Percentiles rank a stretch among this genome's conserved stretches.
Evolutionary conservation across 2,888 invertebrate species (phyloP).

Genomic region (Hypolimnas misippus): DNA sequence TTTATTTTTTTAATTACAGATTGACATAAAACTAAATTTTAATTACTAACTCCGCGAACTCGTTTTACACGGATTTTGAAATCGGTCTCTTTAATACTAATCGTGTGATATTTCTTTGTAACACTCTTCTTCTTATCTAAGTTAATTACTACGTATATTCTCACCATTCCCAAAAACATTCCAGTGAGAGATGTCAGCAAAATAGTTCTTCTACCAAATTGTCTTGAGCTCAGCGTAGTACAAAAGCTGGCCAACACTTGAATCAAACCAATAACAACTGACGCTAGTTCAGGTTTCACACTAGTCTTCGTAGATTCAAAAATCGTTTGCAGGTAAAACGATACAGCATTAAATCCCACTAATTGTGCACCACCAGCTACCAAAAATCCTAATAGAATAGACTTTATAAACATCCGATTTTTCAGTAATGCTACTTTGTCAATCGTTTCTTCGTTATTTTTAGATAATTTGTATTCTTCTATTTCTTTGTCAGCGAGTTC

Average conservation of each 20-base stretch:
- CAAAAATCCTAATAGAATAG: slow-evolving; percentile 46
- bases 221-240: slow-evolving; percentile 52
- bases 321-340: slow-evolving; percentile 64
- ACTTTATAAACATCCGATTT: slow-evolving; percentile 50
- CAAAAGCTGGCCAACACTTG: slow-evolving; percentile 59
- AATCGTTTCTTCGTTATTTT: slow-evolving; percentile 39
- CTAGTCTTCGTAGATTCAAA: slow-evolving; percentile 61
- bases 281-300: slow-evolving; percentile 57
- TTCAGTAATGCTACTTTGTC: slow-evolving; percentile 45
- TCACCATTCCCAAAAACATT: slow-evolving; percentile 55
- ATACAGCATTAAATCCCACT: slow-evolving; percentile 59
- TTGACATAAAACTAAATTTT: no score
- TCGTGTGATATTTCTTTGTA: no score
- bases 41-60: no score
- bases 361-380: slow-evolving; percentile 50
- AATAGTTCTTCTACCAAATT: slow-evolving; percentile 57
- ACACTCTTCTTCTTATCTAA: no score
- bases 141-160: no score
- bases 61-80: no score
- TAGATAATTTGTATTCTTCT: slow-evolving; percentile 52
- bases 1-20: no score
- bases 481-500: slow-evolving; percentile 56
- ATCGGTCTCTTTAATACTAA: no score
- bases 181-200: slow-evolving; percentile 48
- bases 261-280: slow-evolving; percentile 60